These are phyloP conservation scores for Agriotes lineatus DNA, from an alignment of 2,888 invertebrate genomes.

Conservation along the genomic window DNA sequence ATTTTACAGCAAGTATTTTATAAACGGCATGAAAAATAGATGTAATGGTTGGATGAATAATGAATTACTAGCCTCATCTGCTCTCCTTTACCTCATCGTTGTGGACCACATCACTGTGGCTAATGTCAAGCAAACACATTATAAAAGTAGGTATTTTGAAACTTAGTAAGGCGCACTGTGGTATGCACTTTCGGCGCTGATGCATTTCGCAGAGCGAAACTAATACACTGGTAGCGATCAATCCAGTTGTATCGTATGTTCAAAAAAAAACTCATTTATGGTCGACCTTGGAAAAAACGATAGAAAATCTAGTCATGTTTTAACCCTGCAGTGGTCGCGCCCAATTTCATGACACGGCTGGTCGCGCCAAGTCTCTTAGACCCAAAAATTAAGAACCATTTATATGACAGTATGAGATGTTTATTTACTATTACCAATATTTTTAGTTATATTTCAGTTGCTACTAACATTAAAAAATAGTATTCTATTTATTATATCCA, in stretches of 20 bases:
- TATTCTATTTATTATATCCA: no score
- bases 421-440: no score
- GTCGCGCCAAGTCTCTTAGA: no score
- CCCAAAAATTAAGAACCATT: no score
- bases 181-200: slow-evolving; percentile 57
- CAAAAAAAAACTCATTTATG: no score
- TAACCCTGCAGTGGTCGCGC: no score
- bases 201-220: slow-evolving; percentile 41
- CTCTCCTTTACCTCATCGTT: slow-evolving; percentile 53
- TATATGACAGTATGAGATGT: no score
- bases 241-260: slow-evolving; percentile 43
- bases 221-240: slow-evolving; percentile 36
- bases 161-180: slow-evolving; percentile 53
- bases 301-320: no score
- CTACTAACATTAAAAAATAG: no score
- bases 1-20: slow-evolving; percentile 9
- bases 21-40: not conserved
- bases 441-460: no score
- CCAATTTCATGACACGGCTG: no score
- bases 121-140: slow-evolving; percentile 56
- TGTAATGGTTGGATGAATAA: slow-evolving; percentile 34
- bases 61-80: slow-evolving; percentile 42
- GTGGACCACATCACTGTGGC: slow-evolving; percentile 55
- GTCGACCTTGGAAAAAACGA: no score
- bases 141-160: slow-evolving; percentile 44